These are phyloP conservation scores for Pararge aegeria DNA, from an alignment of 1,140 invertebrate species.

Conservation along the genomic window DNA sequence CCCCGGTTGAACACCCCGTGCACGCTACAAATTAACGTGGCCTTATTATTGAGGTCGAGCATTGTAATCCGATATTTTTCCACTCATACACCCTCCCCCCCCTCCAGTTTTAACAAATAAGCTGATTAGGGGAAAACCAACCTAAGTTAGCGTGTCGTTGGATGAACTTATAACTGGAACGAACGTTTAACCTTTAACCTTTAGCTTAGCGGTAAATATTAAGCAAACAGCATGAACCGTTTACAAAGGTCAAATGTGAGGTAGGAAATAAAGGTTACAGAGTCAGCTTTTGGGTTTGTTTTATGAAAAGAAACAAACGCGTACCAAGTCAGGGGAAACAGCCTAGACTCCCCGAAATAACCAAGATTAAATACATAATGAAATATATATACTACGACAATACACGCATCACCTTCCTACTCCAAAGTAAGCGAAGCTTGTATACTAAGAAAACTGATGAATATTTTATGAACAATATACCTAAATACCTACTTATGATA, in stretches of 20 bases:
- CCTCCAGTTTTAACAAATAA: neutral
- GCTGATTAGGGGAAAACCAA: neutral
- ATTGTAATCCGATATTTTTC: neutral
- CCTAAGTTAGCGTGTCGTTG: neutral
- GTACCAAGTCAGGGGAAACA: too few species aligned
- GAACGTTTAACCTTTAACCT: conserved; percentile 1
- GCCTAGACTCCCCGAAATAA: too few species aligned
- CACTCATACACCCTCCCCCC: neutral
- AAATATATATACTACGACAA: too few species aligned
- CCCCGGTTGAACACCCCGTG: too few species aligned
- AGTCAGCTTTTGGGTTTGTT: too few species aligned
- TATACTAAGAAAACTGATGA: too few species aligned
- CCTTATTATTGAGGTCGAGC: neutral
- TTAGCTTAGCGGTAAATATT: neutral
- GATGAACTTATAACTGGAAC: conserved; percentile 4
- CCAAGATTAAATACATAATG: too few species aligned
- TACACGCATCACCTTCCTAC: too few species aligned
- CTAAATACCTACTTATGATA: too few species aligned
- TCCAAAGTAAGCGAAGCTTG: too few species aligned
- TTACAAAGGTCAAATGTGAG: neutral
- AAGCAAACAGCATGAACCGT: neutral
- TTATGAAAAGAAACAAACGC: too few species aligned
- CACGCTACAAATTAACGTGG: neutral
- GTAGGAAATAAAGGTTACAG: neutral
- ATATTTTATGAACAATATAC: too few species aligned